A percentile compares a stretch with the other conserved stretches of the same genome.
Conservation (phyloP, 2,888 invertebrate genomes). For the Caenorhabditis uteleia region DNA sequence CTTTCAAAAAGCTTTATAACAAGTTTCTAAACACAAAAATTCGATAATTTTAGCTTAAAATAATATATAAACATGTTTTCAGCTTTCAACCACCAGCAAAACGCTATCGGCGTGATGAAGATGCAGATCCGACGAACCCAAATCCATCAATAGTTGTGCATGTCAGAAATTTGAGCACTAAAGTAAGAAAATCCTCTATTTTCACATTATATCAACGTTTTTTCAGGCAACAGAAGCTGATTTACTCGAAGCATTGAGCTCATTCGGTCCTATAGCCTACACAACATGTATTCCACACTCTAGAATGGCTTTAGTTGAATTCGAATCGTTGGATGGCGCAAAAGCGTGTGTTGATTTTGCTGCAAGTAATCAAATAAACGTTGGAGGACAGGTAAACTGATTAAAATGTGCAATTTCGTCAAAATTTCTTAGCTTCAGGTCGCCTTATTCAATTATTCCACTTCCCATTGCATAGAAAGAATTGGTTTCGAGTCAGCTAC, state of each 20-base stretch:
- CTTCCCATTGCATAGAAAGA: constrained; percentile 52
- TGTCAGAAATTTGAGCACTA: constrained; percentile 71
- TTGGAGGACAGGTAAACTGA: constrained; percentile 67
- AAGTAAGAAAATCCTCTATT: constrained; percentile 22
- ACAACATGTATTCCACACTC: constrained; percentile 62
- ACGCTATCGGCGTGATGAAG: constrained; percentile 56
- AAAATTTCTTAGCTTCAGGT: constrained; percentile 39
- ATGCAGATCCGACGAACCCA: constrained; percentile 71
- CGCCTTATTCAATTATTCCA: constrained; percentile 72
- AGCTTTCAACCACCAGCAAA: constrained; percentile 32
- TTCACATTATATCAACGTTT: background rate
- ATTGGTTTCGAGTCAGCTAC: constrained; percentile 74
- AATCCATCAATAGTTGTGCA: constrained; percentile 73
- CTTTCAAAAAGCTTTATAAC: no score
- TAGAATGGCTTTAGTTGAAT: constrained; percentile 67
- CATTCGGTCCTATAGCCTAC: constrained; percentile 71
- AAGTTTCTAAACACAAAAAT: no score
- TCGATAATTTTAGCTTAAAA: no score
- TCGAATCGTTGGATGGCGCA: constrained; percentile 64
- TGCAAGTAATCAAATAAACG: constrained; percentile 68
- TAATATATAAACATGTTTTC: constrained; percentile 2
- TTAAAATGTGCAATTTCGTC: background rate
- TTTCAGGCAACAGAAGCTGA: constrained; percentile 71
- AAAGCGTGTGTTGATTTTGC: constrained; percentile 61
- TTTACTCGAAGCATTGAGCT: constrained; percentile 71